Base-by-base conservation (phyloP, 35 echinoderm and acorn worm species). In the Holothuria glaberrima region DNA sequence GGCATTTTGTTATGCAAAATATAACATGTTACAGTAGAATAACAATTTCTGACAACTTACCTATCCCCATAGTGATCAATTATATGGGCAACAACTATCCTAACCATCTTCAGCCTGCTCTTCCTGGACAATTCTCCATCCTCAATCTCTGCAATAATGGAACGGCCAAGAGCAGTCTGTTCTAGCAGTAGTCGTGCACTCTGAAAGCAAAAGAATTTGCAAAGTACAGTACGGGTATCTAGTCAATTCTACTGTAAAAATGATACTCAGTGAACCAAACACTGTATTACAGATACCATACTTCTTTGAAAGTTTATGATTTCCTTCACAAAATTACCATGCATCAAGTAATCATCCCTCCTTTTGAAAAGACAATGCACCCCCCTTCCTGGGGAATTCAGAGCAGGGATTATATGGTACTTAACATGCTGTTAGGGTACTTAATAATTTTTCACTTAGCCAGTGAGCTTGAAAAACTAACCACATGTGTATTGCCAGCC, bases 51-150 rank as follows among this genome's bases (percentile, higher is more conserved):
- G 36, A 7, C 36, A 41, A 41, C 68, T 30, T 71, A 71, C 68
- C 68, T 71, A 14, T 71, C 28, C 27, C 68, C 68, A 71, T 30
- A 71, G 27, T 71, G n/a, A 5, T 71, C 5, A 14, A 71, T 33
- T 5, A n/a, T 71, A 14, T 71, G 68, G 5, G 68, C 68, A 71
- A 71, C 68, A 30, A 71, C 27, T 7, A 71, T 4, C 28, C 68
- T 71, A 71, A 71, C 68, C 4, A 71, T 7, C 14, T 5, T 14
- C 30, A 71, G 5, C 27, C 29, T 71, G 14, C 68, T 71, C 14
- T 71, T 71, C 28, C 68, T 71, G 13, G 68, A 7, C 68, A 71
- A 30, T 71, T 71, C 68, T 30, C 68, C 68, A 7, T 71, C 68
- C 28, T 71, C 68, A 30, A 71, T 71, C 27, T 71, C 68, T 17